These are phyloP conservation scores for Bilobella aurantiaca DNA, from an alignment of 1,140 invertebrate species.

Conservation along the genomic window DNA sequence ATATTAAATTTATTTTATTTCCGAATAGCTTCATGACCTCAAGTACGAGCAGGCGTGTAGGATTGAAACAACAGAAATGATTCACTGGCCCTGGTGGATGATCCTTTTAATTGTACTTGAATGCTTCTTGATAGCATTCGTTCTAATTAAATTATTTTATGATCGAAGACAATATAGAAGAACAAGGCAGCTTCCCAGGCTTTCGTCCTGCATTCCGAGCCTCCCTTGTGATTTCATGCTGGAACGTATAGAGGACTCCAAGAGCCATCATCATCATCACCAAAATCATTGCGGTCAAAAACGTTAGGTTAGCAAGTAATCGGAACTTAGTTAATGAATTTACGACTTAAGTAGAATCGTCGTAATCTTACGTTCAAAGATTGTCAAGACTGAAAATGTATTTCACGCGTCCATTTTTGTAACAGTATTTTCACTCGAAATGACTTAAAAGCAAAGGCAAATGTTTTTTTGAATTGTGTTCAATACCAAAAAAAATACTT, in stretches of 20 bases:
- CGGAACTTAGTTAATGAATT: too few species aligned
- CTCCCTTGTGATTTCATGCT: constrained; percentile 29
- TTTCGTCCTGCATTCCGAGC: constrained; percentile 20
- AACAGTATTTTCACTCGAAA: too few species aligned
- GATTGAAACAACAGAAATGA: neutral
- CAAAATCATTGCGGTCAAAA: too few species aligned
- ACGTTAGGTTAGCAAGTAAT: too few species aligned
- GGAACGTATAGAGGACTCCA: constrained; percentile 20
- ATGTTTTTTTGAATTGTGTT: too few species aligned
- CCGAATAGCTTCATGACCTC: constrained; percentile 13
- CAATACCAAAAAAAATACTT: too few species aligned
- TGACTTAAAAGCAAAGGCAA: too few species aligned
- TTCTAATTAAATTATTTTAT: constrained; percentile 18
- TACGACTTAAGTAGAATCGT: too few species aligned
- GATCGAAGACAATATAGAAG: constrained; percentile 16
- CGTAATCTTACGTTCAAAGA: too few species aligned
- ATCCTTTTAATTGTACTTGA: constrained; percentile 16
- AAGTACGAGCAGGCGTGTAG: constrained; percentile 14
- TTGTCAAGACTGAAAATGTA: too few species aligned
- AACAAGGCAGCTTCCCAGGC: constrained; percentile 19
- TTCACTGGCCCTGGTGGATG: constrained; percentile 8
- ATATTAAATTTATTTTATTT: neutral
- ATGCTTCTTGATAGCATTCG: constrained; percentile 10
- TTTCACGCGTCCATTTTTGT: too few species aligned
- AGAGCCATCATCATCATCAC: neutral